phyloP scores from a whole-genome alignment of 1,140 invertebrate genomes.

The Microplitis demolitor region DNA sequence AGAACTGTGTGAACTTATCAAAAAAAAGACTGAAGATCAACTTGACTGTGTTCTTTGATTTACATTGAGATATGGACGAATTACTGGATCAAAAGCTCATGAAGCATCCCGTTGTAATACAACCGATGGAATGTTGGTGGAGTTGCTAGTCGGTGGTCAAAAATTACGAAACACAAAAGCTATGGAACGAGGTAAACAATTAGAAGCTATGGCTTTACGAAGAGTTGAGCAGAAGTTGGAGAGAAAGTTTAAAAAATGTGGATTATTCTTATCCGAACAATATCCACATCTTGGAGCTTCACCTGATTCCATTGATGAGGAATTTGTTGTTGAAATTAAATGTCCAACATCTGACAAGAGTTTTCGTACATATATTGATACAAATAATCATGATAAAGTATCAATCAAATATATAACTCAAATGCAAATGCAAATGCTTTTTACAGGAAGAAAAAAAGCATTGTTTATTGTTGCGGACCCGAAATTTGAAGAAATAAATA shows the following conservation, averaged over 20 bases:
- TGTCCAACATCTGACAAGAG: neutral
- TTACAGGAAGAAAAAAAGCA: neutral
- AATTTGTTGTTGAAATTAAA: neutral
- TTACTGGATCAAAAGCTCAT: neutral
- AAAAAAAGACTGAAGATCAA: neutral
- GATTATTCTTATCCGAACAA: neutral
- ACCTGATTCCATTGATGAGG: neutral
- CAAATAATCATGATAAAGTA: neutral
- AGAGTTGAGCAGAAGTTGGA: neutral
- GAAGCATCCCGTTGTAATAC: neutral
- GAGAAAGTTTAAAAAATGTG: neutral
- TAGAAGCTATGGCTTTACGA: neutral
- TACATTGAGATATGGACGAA: neutral
- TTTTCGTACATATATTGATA: neutral
- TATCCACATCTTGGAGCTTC: neutral
- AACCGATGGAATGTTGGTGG: neutral
- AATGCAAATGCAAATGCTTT: neutral
- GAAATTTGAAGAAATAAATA: neutral
- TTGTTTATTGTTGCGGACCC: neutral
- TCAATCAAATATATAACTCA: neutral
- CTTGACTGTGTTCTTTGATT: neutral
- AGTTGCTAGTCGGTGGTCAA: neutral
- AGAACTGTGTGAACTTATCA: neutral
- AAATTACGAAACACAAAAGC: neutral
- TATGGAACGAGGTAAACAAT: neutral